These are phyloP conservation scores for Ridgeia piscesae DNA, from an alignment of 1,140 invertebrate genomes.

Conservation along the genomic window DNA sequence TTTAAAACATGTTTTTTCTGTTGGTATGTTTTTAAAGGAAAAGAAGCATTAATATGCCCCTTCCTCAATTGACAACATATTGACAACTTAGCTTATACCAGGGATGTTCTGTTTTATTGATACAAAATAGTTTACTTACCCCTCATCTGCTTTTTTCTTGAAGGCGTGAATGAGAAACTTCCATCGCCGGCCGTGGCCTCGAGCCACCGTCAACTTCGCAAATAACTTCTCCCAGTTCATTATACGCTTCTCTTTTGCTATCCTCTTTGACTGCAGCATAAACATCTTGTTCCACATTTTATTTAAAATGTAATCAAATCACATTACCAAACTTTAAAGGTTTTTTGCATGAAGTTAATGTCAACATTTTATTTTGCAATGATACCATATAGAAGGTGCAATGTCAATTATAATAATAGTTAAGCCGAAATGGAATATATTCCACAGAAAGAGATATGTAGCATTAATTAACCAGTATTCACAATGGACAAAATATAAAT, in stretches of 20 bases:
- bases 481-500: not conserved
- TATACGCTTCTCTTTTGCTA: slow-evolving; percentile 50
- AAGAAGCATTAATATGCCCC: not conserved
- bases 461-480: not conserved
- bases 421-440: not conserved
- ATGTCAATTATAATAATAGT: not conserved
- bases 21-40: too few relatives aligned
- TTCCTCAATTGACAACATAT: not conserved
- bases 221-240: slow-evolving; percentile 59
- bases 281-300: slow-evolving; percentile 17
- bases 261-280: slow-evolving; percentile 47
- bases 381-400: not conserved
- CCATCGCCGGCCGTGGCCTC: slow-evolving; percentile 55
- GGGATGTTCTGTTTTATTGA: not conserved
- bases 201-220: slow-evolving; percentile 49
- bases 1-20: not conserved
- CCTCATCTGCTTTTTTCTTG: slow-evolving; percentile 54
- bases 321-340: not conserved
- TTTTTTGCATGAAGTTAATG: not conserved
- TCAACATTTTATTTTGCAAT: not conserved
- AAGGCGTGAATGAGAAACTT: slow-evolving; percentile 57
- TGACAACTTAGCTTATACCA: not conserved
- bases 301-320: slow-evolving; percentile 14
- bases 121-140: slow-evolving; percentile 35
- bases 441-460: not conserved